Evolutionary conservation across 1,140 invertebrate genomes (phyloP), one percentile per base, ranked within the genome.

Genomic region (Apocrypta bakeri): DNA sequence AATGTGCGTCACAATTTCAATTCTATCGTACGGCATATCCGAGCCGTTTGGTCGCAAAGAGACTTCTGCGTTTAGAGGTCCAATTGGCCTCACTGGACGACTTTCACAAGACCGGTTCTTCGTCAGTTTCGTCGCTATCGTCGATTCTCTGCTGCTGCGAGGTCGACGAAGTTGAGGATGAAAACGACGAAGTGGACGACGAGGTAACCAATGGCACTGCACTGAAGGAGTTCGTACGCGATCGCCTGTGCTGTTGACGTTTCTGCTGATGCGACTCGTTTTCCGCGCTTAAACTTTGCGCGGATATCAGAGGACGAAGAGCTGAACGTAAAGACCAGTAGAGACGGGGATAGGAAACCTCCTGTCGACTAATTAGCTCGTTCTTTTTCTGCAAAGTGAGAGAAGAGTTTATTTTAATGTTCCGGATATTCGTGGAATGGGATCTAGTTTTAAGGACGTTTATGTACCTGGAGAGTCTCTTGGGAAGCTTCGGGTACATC

Each of bases 301-400:
- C 88, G 2, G 88, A 87, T 83, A 97, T 95, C 64, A 97, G 89
- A 1, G 96, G 96, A 85, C 94, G 93, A 24, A 97, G 89, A 6
- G 96, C 95, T 1, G 94, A 93, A 66, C 94, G 93, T 29, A 97
- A 87, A 69, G 95, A 96, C 86, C 92, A 92, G 85, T 95, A 97
- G 0, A 97, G 87, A 27, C 93, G 92, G 0, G 96, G 96, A 88
- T 96, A 96, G 1, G 95, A 86, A n/a, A 96, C 93, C 89, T 97
- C 96, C 84, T 97, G 96, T 85, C 95, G 93, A 17, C 95, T 94
- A 29, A 97, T 90, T 21, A 96, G 88, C 88, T 97, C 95, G 56
- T 94, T 94, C 29, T 76, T 83, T 68, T 71, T 75, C 82, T 83
- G 64, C 61, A 31, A 84, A 42, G 33, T 27, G 25, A 64, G 24